A percentile compares a stretch with the other conserved stretches of the same genome.
phyloP scores from a whole-genome alignment of 2,113 vertebrate genomes.

The Phocoena sinus region DNA sequence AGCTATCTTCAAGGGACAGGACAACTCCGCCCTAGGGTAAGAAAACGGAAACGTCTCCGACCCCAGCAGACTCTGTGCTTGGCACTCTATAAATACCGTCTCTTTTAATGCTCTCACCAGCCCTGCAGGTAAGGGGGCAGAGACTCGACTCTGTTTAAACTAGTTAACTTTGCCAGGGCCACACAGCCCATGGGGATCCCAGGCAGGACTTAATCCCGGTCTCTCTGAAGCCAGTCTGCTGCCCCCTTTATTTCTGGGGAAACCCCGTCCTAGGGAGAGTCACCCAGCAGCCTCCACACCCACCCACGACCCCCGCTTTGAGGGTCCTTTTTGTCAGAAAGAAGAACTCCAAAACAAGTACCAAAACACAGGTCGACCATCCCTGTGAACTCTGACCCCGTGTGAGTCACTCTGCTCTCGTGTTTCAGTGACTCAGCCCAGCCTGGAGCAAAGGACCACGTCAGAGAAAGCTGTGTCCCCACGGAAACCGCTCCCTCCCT shows the following conservation, averaged over 20 bases:
- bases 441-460: background rate
- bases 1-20: background rate
- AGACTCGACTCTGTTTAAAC: background rate
- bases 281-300: background rate
- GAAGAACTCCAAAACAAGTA: background rate
- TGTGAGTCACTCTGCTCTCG: background rate
- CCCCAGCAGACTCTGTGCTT: background rate
- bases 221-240: background rate
- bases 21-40: background rate
- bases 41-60: fast-evolving
- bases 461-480: background rate
- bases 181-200: background rate
- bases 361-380: background rate
- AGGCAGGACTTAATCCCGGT: too few relatives aligned
- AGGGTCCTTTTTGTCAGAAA: too few relatives aligned
- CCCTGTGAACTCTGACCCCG: background rate
- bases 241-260: background rate
- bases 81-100: fast-evolving
- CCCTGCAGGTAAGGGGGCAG: background rate
- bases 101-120: background rate
- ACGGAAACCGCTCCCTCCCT: background rate
- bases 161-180: background rate
- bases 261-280: too few relatives aligned
- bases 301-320: fast-evolving
- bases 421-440: background rate